Base-by-base conservation (phyloP, 2,797 vertebrate genomes). In the Apogon hyalosoma region DNA sequence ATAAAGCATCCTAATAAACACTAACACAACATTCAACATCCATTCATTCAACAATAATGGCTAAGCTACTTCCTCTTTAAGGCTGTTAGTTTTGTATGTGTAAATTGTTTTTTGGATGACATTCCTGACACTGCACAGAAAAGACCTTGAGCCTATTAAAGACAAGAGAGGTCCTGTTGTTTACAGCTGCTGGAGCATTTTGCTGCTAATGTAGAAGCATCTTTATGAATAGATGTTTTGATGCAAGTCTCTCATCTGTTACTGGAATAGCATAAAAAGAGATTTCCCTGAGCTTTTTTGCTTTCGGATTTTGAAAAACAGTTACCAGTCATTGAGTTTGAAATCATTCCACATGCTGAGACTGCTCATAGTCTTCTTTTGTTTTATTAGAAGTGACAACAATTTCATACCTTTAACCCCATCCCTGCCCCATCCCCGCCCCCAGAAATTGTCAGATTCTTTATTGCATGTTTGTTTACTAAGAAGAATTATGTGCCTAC, bases 201-300 rank as follows among this genome's bases (percentile, higher is more conserved):
- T 65, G 63, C 64, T 68, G 75, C 73, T 67, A 39, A 65, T 42
- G 6, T 49, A 39, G 33, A 63, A 65, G 40, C 16, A 33, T n/a
- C 13, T 69, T 61, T 21, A 14, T 0, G 1, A 41, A 21, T 79
- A 48, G 45, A 38, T 12, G 1, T 0, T 47, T 58, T 11, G 31
- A 10, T 45, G 13, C 13, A 36, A 18, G 40, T 58, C 6, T 43
- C 14, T 21, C 18, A 65, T 52, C 41, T 13, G 21, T 5, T 10
- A 19, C 42, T 56, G 15, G 2, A 13, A 53, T 4, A 28, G 36
- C 15, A 19, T 36, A 8, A 15, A 51, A 46, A 65, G 19, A 66
- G 5, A 45, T 71, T 39, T 42, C n/a, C 10, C 11, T 40, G 18
- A 55, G 33, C 2, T 39, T 38, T 46, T 69, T 67, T 11, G 40